Percentiles rank a stretch among this genome's conserved stretches.
Conservation (phyloP, 2,113 vertebrate species). For the Tragelaphus scriptus region DNA sequence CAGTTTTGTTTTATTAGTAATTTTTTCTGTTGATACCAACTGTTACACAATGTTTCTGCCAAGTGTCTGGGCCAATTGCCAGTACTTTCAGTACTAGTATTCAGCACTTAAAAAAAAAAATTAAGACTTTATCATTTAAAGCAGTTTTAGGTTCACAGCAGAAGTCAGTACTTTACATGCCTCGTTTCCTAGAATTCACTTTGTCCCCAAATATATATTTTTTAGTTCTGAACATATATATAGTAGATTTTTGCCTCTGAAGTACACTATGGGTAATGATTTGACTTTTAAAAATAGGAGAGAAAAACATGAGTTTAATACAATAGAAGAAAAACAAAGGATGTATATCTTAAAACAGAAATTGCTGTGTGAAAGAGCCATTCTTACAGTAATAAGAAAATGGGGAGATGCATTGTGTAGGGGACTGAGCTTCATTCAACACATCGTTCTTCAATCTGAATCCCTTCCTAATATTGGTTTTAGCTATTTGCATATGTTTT, state of each 20-base stretch:
- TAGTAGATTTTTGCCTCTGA: conserved; percentile 18
- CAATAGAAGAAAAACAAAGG: neutral
- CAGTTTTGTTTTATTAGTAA: neutral
- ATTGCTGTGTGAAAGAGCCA: neutral
- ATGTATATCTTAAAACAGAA: neutral
- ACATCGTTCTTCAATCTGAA: neutral
- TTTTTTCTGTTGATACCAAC: neutral
- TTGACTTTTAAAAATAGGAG: neutral
- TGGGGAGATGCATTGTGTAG: neutral
- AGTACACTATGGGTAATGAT: neutral
- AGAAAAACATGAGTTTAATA: neutral
- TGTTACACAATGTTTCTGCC: neutral
- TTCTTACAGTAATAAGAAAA: neutral
- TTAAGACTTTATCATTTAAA: neutral
- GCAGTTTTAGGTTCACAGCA: neutral
- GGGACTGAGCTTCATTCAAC: neutral
- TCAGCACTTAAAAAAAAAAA: neutral
- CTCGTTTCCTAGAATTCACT: conserved; percentile 7
- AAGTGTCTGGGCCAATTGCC: neutral
- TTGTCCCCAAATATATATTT: neutral
- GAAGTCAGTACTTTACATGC: neutral
- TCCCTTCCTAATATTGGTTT: neutral
- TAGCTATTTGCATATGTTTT: neutral
- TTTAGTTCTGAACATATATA: neutral
- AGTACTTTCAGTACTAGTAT: neutral